Conservation (phyloP, 2,888 invertebrate species). For the Smittia sp. region DNA sequence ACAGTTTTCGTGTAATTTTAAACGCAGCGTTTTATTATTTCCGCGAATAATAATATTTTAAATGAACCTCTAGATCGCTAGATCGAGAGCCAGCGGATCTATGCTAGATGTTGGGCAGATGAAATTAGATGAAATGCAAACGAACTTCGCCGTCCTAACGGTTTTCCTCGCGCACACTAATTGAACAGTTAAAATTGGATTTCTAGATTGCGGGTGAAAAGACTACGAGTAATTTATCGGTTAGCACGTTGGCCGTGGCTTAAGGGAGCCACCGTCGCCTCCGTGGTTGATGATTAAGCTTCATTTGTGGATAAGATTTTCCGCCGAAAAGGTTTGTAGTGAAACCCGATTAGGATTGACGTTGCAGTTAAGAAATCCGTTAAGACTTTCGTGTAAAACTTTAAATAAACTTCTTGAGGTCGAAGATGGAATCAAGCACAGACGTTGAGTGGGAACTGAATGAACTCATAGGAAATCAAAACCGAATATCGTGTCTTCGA, state of each 20-base stretch:
- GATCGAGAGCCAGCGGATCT: too few species aligned
- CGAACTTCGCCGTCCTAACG: not conserved
- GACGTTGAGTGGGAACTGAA: not conserved
- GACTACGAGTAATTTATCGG: not conserved
- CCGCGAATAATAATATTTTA: too few species aligned
- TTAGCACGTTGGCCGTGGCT: not conserved
- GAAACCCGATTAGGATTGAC: too few species aligned
- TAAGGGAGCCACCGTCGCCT: too few species aligned
- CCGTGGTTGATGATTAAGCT: too few species aligned
- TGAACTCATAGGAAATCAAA: conserved; percentile 12
- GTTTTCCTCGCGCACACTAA: not conserved
- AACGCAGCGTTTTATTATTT: too few species aligned
- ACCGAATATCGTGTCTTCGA: not conserved
- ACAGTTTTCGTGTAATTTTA: too few species aligned
- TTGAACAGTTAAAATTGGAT: not conserved
- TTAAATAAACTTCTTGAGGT: conserved; percentile 6
- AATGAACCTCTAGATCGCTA: too few species aligned
- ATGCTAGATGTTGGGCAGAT: too few species aligned
- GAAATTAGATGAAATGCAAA: conserved; percentile 1
- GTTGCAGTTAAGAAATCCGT: not conserved
- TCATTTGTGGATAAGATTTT: too few species aligned
- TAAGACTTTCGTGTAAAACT: not conserved
- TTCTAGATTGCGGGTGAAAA: not conserved
- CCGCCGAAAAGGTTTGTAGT: too few species aligned
- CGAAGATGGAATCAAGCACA: not conserved